phyloP scores from a whole-genome alignment of 1,140 invertebrate genomes.

The Caerostris darwini region DNA sequence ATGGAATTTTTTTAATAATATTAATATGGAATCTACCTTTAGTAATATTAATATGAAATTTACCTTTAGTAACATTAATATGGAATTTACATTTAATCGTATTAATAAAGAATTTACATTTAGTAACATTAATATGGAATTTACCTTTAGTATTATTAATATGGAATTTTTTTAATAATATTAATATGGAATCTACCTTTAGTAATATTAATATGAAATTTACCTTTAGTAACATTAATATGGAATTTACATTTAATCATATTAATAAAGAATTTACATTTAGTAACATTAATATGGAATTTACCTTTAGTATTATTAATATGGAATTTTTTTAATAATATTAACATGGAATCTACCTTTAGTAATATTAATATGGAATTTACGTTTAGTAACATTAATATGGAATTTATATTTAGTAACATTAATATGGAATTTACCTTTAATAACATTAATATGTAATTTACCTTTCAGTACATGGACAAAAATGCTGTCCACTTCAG shows the following conservation, averaged over 20 bases:
- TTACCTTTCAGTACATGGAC: conserved; percentile 92
- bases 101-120: neutral
- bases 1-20: neutral
- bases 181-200: too few relatives aligned
- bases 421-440: neutral
- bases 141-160: neutral
- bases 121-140: neutral
- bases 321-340: neutral
- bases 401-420: neutral
- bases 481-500: conserved; percentile 87
- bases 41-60: too few relatives aligned
- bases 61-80: too few relatives aligned
- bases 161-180: neutral
- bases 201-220: too few relatives aligned
- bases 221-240: too few relatives aligned
- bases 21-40: too few relatives aligned
- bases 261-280: neutral
- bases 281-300: neutral
- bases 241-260: neutral
- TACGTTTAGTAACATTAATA: too few relatives aligned
- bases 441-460: too few relatives aligned
- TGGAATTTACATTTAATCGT: neutral
- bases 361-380: too few relatives aligned
- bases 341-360: too few relatives aligned
- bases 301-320: neutral